Percentiles rank a stretch among this genome's conserved stretches.
phyloP scores from a whole-genome alignment of 2,888 invertebrate genomes.

The Callyntrura guangdongensis region DNA sequence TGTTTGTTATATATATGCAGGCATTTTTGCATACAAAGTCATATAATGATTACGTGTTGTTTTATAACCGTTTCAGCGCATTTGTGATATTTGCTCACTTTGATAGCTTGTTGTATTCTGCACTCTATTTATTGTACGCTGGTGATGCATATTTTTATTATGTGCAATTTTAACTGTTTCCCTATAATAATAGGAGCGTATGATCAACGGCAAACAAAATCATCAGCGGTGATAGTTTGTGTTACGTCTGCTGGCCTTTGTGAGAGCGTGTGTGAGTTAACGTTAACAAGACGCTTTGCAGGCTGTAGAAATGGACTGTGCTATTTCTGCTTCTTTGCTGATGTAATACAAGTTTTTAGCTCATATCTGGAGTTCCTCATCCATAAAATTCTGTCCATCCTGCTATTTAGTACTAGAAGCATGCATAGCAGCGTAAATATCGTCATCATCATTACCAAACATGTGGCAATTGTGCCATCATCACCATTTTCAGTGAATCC shows the following conservation, averaged over 20 bases:
- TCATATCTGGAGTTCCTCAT: conserved; percentile 70
- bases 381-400: conserved; percentile 54
- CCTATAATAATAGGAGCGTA: not conserved
- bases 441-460: conserved; percentile 7
- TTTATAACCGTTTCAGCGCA: not conserved
- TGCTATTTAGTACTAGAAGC: not conserved
- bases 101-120: not conserved
- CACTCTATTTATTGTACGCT: not conserved
- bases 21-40: not conserved
- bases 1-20: not conserved
- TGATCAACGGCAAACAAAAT: not conserved
- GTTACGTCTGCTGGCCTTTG: not conserved
- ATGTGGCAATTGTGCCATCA: conserved; percentile 31
- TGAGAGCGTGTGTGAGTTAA: not conserved
- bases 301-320: not conserved
- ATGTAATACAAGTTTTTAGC: conserved; percentile 60
- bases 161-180: conserved; percentile 16
- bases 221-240: not conserved
- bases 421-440: not conserved
- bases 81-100: conserved; percentile 1
- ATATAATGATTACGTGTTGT: not conserved
- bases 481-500: not conserved
- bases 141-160: conserved; percentile 7
- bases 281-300: not conserved
- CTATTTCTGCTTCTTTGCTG: conserved; percentile 17